Conservation (phyloP, 2,113 vertebrate genomes). For the Zingel zingel region DNA sequence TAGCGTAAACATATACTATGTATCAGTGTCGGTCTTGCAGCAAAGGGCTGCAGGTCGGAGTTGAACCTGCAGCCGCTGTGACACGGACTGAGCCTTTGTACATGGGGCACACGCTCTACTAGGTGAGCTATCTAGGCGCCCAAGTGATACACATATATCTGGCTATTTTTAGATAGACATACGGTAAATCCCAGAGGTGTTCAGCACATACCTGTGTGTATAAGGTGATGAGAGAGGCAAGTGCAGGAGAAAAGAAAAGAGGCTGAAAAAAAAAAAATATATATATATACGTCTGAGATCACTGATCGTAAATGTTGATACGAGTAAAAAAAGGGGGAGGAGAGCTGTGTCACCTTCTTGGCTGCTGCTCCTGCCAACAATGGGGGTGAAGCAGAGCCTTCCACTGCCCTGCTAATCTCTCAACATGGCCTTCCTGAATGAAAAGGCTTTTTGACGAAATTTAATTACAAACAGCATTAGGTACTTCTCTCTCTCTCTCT, state of each 20-base stretch:
- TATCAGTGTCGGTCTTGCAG: too few relatives aligned
- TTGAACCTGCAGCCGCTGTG: too few relatives aligned
- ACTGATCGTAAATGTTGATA: not conserved
- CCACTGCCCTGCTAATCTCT: constrained; percentile 43
- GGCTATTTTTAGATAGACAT: too few relatives aligned
- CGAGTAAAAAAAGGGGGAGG: constrained; percentile 15
- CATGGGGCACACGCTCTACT: too few relatives aligned
- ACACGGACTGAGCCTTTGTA: too few relatives aligned
- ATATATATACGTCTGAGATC: constrained; percentile 9
- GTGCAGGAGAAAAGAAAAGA: not conserved
- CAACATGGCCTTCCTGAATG: constrained; percentile 35
- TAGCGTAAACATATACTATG: too few relatives aligned
- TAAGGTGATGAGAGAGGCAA: not conserved
- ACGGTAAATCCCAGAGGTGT: too few relatives aligned
- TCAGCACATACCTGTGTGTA: too few relatives aligned
- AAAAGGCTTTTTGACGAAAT: constrained; percentile 60
- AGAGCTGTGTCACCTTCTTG: constrained; percentile 34
- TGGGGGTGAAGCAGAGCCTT: constrained; percentile 14
- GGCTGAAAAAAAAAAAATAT: not conserved
- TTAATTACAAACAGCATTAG: constrained; percentile 66
- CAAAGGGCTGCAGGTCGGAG: too few relatives aligned
- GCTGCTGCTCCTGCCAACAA: not conserved
- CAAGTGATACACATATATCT: too few relatives aligned
- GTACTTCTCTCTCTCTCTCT: constrained; percentile 2
- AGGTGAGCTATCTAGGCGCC: too few relatives aligned